Conservation (phyloP, 2,113 vertebrate species). For the Pygoscelis adeliae region DNA sequence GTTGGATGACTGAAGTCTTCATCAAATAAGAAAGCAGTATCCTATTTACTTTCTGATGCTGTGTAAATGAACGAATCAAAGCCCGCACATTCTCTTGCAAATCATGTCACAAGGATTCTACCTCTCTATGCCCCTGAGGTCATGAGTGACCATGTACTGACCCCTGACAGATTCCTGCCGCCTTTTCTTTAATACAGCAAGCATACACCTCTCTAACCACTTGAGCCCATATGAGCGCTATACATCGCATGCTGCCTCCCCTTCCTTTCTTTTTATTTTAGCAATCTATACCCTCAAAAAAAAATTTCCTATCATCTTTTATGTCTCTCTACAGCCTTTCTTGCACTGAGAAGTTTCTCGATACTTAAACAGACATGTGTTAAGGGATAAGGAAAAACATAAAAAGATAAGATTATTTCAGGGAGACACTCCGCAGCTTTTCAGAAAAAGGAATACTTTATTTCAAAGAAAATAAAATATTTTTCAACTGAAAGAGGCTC, state of each 20-base stretch:
- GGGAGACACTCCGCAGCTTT: neutral
- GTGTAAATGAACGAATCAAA: neutral
- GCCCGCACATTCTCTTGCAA: conserved; percentile 6
- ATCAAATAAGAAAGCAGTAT: neutral
- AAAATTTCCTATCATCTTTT: neutral
- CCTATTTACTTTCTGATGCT: neutral
- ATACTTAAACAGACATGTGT: neutral
- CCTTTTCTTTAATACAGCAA: neutral
- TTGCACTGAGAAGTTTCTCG: neutral
- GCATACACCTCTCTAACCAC: neutral
- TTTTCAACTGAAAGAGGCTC: neutral
- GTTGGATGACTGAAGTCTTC: neutral
- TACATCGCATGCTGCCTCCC: neutral
- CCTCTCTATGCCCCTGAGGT: neutral
- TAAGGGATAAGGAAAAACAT: neutral
- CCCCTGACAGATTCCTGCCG: neutral
- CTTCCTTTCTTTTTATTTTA: neutral
- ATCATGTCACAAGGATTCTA: neutral
- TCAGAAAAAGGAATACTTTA: neutral
- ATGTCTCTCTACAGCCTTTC: neutral
- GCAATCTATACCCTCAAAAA: neutral
- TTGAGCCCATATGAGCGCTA: neutral
- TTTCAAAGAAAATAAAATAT: neutral
- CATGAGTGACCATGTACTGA: neutral
- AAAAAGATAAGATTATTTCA: neutral